These are phyloP conservation scores for Sebastiscus tertius DNA, from an alignment of 2,797 vertebrate species.

Conservation along the genomic window DNA sequence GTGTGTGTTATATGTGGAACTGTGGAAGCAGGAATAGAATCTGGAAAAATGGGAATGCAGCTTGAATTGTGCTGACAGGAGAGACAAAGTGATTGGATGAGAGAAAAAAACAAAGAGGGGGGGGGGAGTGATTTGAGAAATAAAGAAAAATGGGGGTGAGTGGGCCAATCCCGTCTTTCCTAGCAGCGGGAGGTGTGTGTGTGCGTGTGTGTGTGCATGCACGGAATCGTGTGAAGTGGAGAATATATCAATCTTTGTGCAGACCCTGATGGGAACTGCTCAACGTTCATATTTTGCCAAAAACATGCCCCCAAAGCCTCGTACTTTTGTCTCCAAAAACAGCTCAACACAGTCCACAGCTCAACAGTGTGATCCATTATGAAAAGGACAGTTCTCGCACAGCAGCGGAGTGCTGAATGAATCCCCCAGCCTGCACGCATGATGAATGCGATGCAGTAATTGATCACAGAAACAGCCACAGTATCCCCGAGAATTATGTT, in stretches of 20 bases:
- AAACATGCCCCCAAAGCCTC: constrained; percentile 48
- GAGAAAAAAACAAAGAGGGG: constrained; percentile 23
- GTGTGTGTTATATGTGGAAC: constrained; percentile 14
- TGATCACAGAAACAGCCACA: neutral
- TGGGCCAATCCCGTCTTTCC: constrained; percentile 59
- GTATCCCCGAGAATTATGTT: neutral
- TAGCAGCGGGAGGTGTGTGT: constrained; percentile 52
- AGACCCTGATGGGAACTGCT: constrained; percentile 37
- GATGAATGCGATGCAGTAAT: neutral
- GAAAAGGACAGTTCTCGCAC: constrained; percentile 26
- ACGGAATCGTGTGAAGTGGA: constrained; percentile 18
- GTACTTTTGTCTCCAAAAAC: constrained; percentile 35
- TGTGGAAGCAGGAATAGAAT: constrained; percentile 38
- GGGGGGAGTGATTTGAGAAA: constrained; percentile 42
- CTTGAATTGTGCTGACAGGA: constrained; percentile 52
- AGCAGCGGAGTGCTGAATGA: neutral
- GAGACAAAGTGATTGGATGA: constrained; percentile 49
- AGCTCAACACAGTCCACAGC: constrained; percentile 17
- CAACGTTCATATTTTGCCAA: constrained; percentile 48
- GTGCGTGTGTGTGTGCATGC: constrained; percentile 6
- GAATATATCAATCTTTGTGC: constrained; percentile 29
- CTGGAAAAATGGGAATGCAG: constrained; percentile 13
- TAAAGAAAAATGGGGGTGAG: constrained; percentile 46
- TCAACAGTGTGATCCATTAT: constrained; percentile 15
- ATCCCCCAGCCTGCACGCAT: neutral